Base-by-base conservation (phyloP, 2,113 vertebrate genomes). In the Cinclus cinclus region DNA sequence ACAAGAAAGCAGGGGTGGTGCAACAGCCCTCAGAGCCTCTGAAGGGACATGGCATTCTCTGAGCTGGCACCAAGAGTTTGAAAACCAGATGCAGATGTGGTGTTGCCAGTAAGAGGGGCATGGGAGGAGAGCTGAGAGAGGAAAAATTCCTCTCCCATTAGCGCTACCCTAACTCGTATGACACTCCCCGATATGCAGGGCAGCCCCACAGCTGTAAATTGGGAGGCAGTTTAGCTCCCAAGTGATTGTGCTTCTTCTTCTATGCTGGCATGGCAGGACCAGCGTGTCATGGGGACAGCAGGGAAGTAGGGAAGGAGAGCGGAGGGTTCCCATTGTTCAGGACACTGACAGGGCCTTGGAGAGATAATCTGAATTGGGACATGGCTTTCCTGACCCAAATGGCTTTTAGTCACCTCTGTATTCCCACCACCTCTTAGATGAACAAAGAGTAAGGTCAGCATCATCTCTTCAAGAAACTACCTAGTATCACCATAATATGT, bases 111-210 rank as follows among this genome's bases (percentile, higher is more conserved):
- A 24, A 87, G 17, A 41, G 6, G 23, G 59, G 15, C 53, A 85
- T 47, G 59, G 83, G 59, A 94, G 64, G 60, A 93, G 42, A 88
- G 46, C 81, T 56, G 69, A 50, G 6, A 9, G 50, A 90, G 30
- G 14, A 41, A 52, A 80, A 64, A 0, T n/a, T 50, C 31, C 55
- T 92, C 33, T 83, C 19, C 64, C 33, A 70, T 47, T 53, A 70
- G 47, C 50, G 81, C 50, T 59, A 25, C 20, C 10, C 4, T 0
- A 49, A 69, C 25, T 31, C 0, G 0, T 13, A 42, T 1, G 1
- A 39, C 13, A 16, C 63, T 52, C 31, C n/a, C 31, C 65, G 47
- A 10, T 18, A 63, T 0, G 1, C 44, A 77, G 39, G 1, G 0
- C 37, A 83, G 59, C 15, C 60, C 62, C 42, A 77, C 50, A 93